Conservation (phyloP, 2,888 invertebrate genomes). For the Aleiodes testaceus region DNA sequence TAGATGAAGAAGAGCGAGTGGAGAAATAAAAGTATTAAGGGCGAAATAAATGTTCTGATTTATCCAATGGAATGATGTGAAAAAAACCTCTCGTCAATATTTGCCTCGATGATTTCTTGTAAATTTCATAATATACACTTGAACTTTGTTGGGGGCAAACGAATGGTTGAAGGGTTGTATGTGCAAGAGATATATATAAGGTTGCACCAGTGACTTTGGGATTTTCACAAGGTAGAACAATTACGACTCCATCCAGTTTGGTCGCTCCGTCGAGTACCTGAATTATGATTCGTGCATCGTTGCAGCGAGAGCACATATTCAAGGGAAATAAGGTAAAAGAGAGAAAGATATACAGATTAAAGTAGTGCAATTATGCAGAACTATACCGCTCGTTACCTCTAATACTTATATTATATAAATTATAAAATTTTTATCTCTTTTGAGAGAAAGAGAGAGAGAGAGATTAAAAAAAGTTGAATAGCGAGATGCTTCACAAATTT, state of each 20-base stretch:
- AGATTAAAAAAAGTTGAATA: no score
- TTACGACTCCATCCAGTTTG: conserved; percentile 39
- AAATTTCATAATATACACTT: no score
- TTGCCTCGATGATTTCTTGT: no score
- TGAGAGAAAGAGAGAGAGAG: no score
- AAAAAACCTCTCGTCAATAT: background rate
- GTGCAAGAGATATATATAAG: conserved; percentile 11
- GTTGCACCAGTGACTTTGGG: conserved; percentile 20
- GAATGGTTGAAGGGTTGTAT: conserved; percentile 6
- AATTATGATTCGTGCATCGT: conserved; percentile 39
- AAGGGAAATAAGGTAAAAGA: background rate
- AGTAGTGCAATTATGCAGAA: conserved; percentile 32
- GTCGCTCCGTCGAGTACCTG: conserved; percentile 34
- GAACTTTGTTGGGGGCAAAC: background rate
- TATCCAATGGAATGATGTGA: background rate
- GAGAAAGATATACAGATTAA: conserved; percentile 2
- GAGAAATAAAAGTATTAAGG: no score
- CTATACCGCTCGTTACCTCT: background rate
- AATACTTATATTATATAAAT: background rate
- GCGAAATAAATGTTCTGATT: conserved; percentile 17
- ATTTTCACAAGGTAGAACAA: conserved; percentile 39
- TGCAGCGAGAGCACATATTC: conserved; percentile 27
- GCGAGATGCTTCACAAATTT: no score
- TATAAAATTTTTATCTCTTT: no score
- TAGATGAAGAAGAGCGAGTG: conserved; percentile 15